These are phyloP conservation scores for Caenorhabditis latens DNA, from an alignment of 1,140 invertebrate genomes.

Conservation along the genomic window DNA sequence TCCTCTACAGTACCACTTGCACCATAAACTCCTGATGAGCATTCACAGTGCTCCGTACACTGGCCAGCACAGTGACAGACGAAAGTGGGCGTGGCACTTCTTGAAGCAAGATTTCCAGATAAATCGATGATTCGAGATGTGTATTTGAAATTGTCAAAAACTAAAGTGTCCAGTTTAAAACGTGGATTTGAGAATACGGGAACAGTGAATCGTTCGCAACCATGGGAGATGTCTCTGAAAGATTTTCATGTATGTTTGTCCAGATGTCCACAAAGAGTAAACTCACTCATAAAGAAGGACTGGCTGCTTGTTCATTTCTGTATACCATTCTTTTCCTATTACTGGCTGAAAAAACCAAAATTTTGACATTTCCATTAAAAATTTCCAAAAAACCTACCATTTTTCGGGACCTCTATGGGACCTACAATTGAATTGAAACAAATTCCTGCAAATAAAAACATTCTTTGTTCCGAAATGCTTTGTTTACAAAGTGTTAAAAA, in stretches of 20 bases:
- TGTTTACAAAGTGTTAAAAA: background rate
- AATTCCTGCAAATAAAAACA: background rate
- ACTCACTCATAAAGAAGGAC: slow-evolving; percentile 53
- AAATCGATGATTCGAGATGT: slow-evolving; percentile 52
- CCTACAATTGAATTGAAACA: background rate
- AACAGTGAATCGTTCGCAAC: slow-evolving; percentile 58
- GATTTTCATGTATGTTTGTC: background rate
- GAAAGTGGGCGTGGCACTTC: slow-evolving; percentile 46
- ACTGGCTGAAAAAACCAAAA: background rate
- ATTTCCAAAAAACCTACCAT: background rate
- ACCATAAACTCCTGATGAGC: slow-evolving; percentile 32
- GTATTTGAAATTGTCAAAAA: slow-evolving; percentile 49
- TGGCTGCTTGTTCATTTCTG: background rate
- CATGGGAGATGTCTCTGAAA: slow-evolving; percentile 63
- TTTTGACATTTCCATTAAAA: background rate
- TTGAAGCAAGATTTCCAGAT: slow-evolving; percentile 9
- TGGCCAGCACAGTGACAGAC: slow-evolving; percentile 21
- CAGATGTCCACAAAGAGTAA: background rate
- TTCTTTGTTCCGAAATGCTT: background rate
- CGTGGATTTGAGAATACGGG: slow-evolving; percentile 55
- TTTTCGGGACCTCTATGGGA: background rate
- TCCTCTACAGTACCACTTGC: slow-evolving; percentile 15
- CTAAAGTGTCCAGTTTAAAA: slow-evolving; percentile 20
- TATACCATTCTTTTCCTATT: slow-evolving; percentile 12
- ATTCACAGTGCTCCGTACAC: slow-evolving; percentile 45